Base-by-base conservation (phyloP, 2,113 vertebrate genomes). In the Mionectes macconnelli region DNA sequence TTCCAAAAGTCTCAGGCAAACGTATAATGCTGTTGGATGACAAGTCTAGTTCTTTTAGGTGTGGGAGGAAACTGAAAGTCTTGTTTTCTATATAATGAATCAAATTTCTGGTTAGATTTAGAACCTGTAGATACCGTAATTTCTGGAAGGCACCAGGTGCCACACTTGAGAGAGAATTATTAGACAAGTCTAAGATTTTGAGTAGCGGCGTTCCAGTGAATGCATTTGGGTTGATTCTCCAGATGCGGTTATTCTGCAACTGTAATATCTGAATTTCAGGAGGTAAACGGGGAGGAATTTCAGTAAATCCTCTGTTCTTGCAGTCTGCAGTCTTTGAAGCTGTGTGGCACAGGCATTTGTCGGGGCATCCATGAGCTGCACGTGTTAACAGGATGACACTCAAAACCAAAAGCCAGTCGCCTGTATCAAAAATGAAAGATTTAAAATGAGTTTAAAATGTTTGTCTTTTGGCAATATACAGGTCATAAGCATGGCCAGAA, bases 171-270 rank as follows among this genome's bases (percentile, higher is more conserved):
- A 99, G 98, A 9, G 99, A 99, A 97, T 99, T 99, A 92, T 99
- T 99, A 10, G 99, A 98, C 92, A 99, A 96, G 93, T 99, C 98
- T 52, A 99, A 95, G 94, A 98, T 97, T 53, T 97, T 98, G 40
- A 99, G 98, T 17, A 97, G 47, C 0, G 98, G 98, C 17, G 98
- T 98, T 52, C 98, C 98, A 68, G 96, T 96, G 95, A 99, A 99
- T 24, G 98, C 98, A 44, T 98, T 98, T 37, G 98, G 98, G 63
- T 98, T 98, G 73, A 99, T 97, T 72, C 98, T 98, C 83, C 98
- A 97, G 95, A 99, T 99, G 9, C 96, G 98, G 70, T 99, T 99
- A 67, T 99, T 98, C 96, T 99, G 99, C 62, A 99, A 84, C 96
- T 98, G 97, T 12, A 99, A 97, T 27, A 98, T 98, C 91, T 98